Base-by-base conservation (phyloP, 2,797 vertebrate genomes). In the Typhlichthys eigenmanni region DNA sequence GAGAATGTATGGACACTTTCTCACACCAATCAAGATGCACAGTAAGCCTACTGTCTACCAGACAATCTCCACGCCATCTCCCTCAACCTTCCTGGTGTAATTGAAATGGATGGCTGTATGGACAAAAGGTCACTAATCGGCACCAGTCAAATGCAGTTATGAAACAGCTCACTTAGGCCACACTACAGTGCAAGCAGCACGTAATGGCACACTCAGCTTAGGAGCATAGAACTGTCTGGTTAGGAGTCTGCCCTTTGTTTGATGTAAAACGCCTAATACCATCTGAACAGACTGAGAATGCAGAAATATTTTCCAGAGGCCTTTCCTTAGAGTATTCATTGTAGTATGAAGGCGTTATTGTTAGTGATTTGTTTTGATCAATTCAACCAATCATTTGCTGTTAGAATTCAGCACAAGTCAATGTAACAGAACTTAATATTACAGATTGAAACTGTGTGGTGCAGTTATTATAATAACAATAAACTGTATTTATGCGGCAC, bases 111-210 rank as follows among this genome's bases (percentile, higher is more conserved):
- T 83, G 86, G 80, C 84, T 82, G 85, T 78, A 89, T 77, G 61
- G 73, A 80, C 77, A 55, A 92, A 92, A 92, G 90, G 92, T 93
- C 91, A 91, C 79, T 84, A 86, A 91, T 87, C 85, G 82, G 91
- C 88, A 88, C 82, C 77, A 90, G 90, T 93, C 88, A 89, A 88
- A 88, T 88, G 85, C 10, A 57, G 89, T 93, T 92, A 91, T 81
- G 78, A 72, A 72, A 87, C 74, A 68, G 55, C 78, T 78, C 82
- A 75, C 82, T 83, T 76, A 71, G 83, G 79, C 90, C 88, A 86
- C 81, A 76, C 82, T 80, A 81, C 71, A 76, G 82, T 80, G 81
- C 71, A 60, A 68, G 72, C 80, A 66, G 71, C 75, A 52, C 62
- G 79, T 58, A 65, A 58, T 71, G 72, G 89, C 86, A 90, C 86